phyloP scores from a whole-genome alignment of 2,888 invertebrate genomes.

The Hipparchia sbordonii region DNA sequence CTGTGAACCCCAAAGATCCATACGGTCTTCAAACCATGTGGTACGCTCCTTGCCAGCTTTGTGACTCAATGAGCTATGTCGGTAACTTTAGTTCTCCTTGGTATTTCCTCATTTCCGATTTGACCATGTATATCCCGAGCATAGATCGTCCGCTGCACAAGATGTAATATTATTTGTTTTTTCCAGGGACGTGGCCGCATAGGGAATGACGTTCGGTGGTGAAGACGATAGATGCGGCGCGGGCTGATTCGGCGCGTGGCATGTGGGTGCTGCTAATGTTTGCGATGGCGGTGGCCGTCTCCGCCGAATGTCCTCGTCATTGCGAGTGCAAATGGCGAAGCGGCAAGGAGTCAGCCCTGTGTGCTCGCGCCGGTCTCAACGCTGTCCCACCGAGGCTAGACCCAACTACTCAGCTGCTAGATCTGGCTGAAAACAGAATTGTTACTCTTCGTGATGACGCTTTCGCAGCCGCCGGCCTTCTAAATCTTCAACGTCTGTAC shows the following conservation, averaged over 20 bases:
- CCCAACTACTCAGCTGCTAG: conserved; percentile 90
- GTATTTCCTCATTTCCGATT: too few relatives aligned
- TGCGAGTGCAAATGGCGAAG: conserved; percentile 96
- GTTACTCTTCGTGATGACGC: conserved; percentile 86
- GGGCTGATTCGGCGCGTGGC: conserved; percentile 77
- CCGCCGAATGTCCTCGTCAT: conserved; percentile 87
- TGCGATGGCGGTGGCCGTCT: conserved; percentile 75
- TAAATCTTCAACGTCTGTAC: conserved; percentile 91
- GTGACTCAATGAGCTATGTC: too few relatives aligned
- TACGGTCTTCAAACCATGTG: too few relatives aligned
- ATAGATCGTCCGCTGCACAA: neutral
- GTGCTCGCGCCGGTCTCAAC: conserved; percentile 89
- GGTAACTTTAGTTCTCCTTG: too few relatives aligned
- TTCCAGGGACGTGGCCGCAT: conserved; percentile 57
- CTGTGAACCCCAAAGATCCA: too few relatives aligned
- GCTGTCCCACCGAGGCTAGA: conserved; percentile 89
- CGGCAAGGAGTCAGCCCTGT: conserved; percentile 92
- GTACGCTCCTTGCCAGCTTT: too few relatives aligned
- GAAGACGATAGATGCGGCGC: conserved; percentile 72
- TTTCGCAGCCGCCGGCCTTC: conserved; percentile 88
- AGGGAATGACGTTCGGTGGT: conserved; percentile 72
- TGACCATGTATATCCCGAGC: too few relatives aligned
- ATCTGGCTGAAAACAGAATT: conserved; percentile 89
- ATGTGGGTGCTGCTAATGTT: conserved; percentile 83
- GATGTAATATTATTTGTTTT: conserved; percentile 19